These are phyloP conservation scores for Steatocranus sp. DNA, from an alignment of 2,797 vertebrate species.

Conservation along the genomic window DNA sequence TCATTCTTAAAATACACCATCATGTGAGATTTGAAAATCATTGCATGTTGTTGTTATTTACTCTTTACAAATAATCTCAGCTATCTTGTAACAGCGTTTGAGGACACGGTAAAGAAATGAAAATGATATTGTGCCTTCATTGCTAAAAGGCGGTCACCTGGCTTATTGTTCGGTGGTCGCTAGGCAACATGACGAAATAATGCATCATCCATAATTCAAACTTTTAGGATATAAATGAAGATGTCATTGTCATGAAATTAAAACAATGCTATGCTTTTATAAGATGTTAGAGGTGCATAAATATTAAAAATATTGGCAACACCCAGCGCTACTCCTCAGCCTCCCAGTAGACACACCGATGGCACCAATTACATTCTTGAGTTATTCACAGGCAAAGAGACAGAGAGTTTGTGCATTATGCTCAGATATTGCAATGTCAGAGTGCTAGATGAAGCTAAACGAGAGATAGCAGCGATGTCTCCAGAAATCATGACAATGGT, in stretches of 20 bases:
- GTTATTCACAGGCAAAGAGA: not conserved
- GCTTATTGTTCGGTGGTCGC: accelerated
- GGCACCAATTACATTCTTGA: not conserved
- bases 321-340: not conserved
- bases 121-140: not conserved
- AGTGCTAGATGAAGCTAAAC: not conserved
- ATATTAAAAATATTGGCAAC: not conserved
- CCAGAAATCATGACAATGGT: not conserved
- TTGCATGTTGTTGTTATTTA: not conserved
- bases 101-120: accelerated
- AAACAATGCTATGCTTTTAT: not conserved
- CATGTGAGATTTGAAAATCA: not conserved
- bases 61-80: not conserved
- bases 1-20: not conserved
- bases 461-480: not conserved
- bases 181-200: not conserved
- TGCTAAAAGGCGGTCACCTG: accelerated
- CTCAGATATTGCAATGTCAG: not conserved
- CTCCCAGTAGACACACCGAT: not conserved
- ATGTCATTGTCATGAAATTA: not conserved
- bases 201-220: not conserved
- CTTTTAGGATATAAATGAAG: accelerated
- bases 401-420: not conserved
- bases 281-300: not conserved
- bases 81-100: not conserved